Evolutionary conservation across 2,113 vertebrate species (phyloP), one percentile per base, ranked within the genome.

Genomic region (Pica pica): DNA sequence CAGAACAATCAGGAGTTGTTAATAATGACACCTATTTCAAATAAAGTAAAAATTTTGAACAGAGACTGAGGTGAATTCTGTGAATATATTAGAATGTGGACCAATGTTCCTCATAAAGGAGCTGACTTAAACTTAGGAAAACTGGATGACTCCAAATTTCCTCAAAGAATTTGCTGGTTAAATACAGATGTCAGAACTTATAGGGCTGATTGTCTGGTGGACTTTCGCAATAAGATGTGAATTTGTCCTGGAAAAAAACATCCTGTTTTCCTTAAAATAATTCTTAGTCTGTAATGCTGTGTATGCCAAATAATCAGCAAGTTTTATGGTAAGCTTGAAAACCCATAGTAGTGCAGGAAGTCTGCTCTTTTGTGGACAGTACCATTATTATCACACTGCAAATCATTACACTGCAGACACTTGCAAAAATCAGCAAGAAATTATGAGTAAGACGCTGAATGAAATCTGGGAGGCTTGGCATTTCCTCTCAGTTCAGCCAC

Each of bases 361-460:
- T 87, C 60, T 8, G 10, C 49, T 87, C n/a, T 65, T 94, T 85
- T 94, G 74, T 82, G 70, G 69, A 90, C 56, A 64, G 46, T 71
- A 57, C 20, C 2, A 1, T 84, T 94, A 86, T 90, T 94, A 89
- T 85, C 87, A 93, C 74, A 47, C 65, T 93, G 57, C 65, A 96
- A 94, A 94, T 96, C 73, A 89, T 55, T 81, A 59, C 56, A 68
- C 9, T 47, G 69, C 60, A 94, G 77, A 94, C 49, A 33, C 84
- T 95, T 90, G 74, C 80, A 91, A 93, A 95, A 89, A 82, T 84
- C 53, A 84, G 46, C 71, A 91, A 87, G 67, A 94, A 93, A 87
- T 89, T 91, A 85, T 68, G 70, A 94, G 46, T 85, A 78, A 95
- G 77, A 64, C 4, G 5, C 18, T 64, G 57, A 95, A 90, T 89